Evolutionary conservation across 1,140 invertebrate genomes (phyloP).

Genomic region (Amphibalanus amphitrite): DNA sequence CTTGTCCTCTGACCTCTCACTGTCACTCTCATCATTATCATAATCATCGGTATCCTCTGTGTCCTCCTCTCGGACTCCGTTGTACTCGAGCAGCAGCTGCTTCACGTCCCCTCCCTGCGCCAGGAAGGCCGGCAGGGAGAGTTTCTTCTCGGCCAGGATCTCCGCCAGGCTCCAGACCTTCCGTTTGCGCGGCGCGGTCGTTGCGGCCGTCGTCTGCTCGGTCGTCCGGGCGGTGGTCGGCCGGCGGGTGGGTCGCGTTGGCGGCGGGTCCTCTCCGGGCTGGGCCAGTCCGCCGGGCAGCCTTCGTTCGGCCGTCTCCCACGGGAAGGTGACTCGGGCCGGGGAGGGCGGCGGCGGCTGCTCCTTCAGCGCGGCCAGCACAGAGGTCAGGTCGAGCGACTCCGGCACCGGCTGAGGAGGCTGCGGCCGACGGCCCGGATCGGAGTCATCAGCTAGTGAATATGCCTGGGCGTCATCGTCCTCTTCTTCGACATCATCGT

Average conservation of each 20-base stretch:
- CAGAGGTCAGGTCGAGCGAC: not conserved
- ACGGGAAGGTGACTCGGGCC: not conserved
- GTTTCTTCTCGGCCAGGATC: not conserved
- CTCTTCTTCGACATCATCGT: too few relatives aligned
- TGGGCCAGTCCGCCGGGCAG: not conserved
- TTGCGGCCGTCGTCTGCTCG: not conserved
- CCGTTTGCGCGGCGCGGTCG: not conserved
- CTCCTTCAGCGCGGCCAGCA: not conserved
- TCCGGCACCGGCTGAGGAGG: too few relatives aligned
- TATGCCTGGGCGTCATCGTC: too few relatives aligned
- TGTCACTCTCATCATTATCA: not conserved
- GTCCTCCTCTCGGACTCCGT: too few relatives aligned
- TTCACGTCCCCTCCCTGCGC: not conserved
- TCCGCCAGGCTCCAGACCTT: not conserved
- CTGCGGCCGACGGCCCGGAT: too few relatives aligned
- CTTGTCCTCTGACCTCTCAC: too few relatives aligned
- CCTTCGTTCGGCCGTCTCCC: not conserved
- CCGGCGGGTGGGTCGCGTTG: not conserved
- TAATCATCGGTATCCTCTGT: too few relatives aligned
- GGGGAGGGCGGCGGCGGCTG: too few relatives aligned
- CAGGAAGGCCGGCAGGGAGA: not conserved
- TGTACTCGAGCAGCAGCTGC: constrained; percentile 1
- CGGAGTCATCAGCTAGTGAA: too few relatives aligned
- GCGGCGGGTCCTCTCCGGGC: not conserved
- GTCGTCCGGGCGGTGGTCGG: too few relatives aligned